These are phyloP conservation scores for Hipposideros armiger DNA, from an alignment of 2,113 vertebrate species.

Conservation along the genomic window DNA sequence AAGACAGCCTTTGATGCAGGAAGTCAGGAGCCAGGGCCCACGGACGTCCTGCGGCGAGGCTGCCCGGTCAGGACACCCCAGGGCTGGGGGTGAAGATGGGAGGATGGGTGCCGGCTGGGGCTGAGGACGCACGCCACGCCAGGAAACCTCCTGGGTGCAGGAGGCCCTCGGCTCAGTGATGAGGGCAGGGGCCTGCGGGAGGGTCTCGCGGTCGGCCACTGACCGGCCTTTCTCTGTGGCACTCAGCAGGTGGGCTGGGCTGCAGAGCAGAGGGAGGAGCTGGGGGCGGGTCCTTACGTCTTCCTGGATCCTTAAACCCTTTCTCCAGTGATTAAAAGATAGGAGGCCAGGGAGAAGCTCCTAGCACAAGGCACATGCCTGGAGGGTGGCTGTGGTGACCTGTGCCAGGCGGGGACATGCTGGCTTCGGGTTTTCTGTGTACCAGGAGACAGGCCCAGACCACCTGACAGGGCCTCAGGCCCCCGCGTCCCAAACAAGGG, in stretches of 20 bases:
- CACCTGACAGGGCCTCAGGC: background rate
- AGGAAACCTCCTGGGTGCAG: background rate
- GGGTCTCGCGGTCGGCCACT: background rate
- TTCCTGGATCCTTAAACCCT: background rate
- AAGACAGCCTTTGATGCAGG: background rate
- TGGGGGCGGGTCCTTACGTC: background rate
- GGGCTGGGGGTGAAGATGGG: background rate
- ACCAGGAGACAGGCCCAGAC: rapidly evolving
- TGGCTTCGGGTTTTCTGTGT: rapidly evolving
- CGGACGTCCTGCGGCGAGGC: no score
- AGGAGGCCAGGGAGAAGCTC: no score
- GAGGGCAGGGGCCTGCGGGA: background rate
- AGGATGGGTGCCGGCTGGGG: rapidly evolving
- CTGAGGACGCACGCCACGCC: background rate
- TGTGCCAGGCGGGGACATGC: background rate
- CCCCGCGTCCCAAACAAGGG: no score
- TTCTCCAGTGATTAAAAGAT: no score
- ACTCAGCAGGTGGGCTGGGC: background rate
- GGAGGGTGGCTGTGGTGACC: no score
- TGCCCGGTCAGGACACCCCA: no score
- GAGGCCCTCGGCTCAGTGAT: background rate
- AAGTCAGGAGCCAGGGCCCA: background rate
- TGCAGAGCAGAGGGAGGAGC: no score
- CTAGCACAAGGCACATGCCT: background rate
- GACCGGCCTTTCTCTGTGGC: background rate